A percentile compares a stretch with the other conserved stretches of the same genome.
Evolutionary conservation across 2,797 vertebrate species (phyloP).

Genomic region (Coracias cyanogaster): DNA sequence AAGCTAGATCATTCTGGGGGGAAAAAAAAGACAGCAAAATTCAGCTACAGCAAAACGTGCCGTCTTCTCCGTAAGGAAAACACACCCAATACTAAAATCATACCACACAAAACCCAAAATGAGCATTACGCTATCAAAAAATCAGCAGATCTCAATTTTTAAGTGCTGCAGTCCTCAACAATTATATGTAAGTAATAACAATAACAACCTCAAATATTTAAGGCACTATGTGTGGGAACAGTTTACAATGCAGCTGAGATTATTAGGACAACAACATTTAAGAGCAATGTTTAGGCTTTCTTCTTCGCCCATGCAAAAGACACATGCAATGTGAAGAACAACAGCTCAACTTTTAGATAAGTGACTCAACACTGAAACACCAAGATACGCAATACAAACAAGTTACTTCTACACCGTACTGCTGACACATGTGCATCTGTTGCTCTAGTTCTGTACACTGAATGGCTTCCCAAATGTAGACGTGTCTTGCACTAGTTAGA

Average conservation of each 20-base stretch:
- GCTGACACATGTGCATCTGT: conserved; percentile 93
- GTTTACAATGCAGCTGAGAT: conserved; percentile 97
- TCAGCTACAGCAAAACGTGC: conserved; percentile 92
- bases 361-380: conserved; percentile 96
- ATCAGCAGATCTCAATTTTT: conserved; percentile 93
- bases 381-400: conserved; percentile 93
- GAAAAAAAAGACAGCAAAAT: conserved; percentile 84
- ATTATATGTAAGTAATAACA: conserved; percentile 97
- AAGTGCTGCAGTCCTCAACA: conserved; percentile 99
- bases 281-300: conserved; percentile 95
- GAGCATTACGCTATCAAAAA: conserved; percentile 88
- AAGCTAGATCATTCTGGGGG: conserved; percentile 88
- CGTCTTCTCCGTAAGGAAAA: conserved; percentile 84
- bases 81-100: conserved; percentile 82
- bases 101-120: conserved; percentile 86
- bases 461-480: conserved; percentile 98
- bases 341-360: conserved; percentile 87
- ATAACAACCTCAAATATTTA: conserved; percentile 99
- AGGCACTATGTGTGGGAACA: conserved; percentile 99
- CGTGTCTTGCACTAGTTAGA: conserved; percentile 99
- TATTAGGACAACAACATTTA: conserved; percentile 93
- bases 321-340: conserved; percentile 98
- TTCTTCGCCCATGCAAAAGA: conserved; percentile 95
- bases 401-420: conserved; percentile 90
- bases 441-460: conserved; percentile 92